Evolutionary conservation across 1,140 invertebrate species (phyloP), one percentile per base, ranked within the genome.

Genomic region (Stenopsyche tienmushanensis): DNA sequence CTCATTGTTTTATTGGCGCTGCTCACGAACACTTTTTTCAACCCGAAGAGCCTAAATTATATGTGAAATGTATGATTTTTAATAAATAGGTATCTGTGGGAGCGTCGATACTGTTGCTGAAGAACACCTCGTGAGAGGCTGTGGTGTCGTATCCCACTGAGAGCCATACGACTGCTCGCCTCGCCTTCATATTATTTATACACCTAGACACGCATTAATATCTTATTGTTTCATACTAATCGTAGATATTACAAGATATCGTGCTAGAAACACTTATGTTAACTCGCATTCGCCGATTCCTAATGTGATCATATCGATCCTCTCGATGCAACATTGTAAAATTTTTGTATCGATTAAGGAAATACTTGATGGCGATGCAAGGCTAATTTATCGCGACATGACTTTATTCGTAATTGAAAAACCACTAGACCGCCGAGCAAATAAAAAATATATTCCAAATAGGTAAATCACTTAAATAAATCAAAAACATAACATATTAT

Each of bases 161-260:
- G 54, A 57, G 25, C 54, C n/a, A n/a, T n/a, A n/a, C n/a, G n/a
- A n/a, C n/a, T 20, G 20, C 13, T 13, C 39, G 34, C 21, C 23
- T 57, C 54, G 39, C 20, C 54, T n/a, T 29, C 54, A 23, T 23
- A 57, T 57, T 42, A 57, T 44, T 57, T 57, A 57, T 44, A 26
- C 34, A n/a, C 57, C 10, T n/a, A 17, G 34, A 47, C 23, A 15
- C 24, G 15, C 54, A 29, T 60, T 60, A 47, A 60, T 60, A 60
- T 47, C 42, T 60, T 25, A 60, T 60, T 60, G 42, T 60, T 60
- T 44, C 44, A 13, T 8, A 60, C 42, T 60, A 60, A 60, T 42
- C 13, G n/a, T 23, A 15, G 55, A 20, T 17, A 58, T 58, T 58
- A 58, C 55, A 58, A 21, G 25, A 24, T 58, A 45, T 42, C 55